phyloP scores from a whole-genome alignment of 2,797 vertebrate species.

The Heterohyrax brucei region DNA sequence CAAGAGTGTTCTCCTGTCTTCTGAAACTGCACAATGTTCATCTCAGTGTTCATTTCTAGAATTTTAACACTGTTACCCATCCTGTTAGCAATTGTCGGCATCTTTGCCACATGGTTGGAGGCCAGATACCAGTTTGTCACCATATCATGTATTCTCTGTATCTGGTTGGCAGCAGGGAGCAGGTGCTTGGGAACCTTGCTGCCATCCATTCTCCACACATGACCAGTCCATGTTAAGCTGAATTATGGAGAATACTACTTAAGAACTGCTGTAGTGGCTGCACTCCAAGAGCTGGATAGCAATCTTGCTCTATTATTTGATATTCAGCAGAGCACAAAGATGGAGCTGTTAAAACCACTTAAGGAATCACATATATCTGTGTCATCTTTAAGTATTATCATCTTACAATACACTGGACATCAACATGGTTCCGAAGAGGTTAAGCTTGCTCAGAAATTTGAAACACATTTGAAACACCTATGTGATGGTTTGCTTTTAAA shows the following conservation, averaged over 20 bases:
- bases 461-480: constrained; percentile 28
- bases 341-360: constrained; percentile 59
- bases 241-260: constrained; percentile 77
- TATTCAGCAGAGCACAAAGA: constrained; percentile 57
- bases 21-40: constrained; percentile 61
- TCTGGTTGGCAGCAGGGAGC: constrained; percentile 71
- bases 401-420: not conserved
- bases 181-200: constrained; percentile 79
- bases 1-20: not conserved
- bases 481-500: not conserved
- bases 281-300: constrained; percentile 65
- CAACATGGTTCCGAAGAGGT: constrained; percentile 4
- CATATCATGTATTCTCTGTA: constrained; percentile 51
- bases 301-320: constrained; percentile 41
- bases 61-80: constrained; percentile 56
- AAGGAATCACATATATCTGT: not conserved
- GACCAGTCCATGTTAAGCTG: constrained; percentile 75
- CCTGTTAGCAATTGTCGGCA: constrained; percentile 74
- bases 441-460: not conserved
- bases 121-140: constrained; percentile 69
- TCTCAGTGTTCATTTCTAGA: not conserved
- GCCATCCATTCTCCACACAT: constrained; percentile 80
- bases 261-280: constrained; percentile 63
- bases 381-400: constrained; percentile 55
- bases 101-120: constrained; percentile 79